phyloP scores from a whole-genome alignment of 2,888 invertebrate species.

The Megastigmus dorsalis region DNA sequence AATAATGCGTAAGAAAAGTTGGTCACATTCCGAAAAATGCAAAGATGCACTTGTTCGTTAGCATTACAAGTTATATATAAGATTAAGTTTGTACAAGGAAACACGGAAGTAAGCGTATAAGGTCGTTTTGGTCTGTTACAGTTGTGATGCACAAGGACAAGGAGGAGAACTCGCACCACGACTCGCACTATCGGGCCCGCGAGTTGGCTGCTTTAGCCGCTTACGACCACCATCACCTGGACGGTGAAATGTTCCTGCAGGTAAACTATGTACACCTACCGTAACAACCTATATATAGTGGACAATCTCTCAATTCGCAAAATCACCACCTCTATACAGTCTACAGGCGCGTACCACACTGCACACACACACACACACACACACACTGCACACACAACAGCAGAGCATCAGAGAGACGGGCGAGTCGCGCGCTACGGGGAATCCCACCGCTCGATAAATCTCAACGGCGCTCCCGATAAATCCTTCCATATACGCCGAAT shows the following conservation, averaged over 20 bases:
- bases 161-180: slow-evolving; percentile 85
- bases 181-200: slow-evolving; percentile 79
- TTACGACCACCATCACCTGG: slow-evolving; percentile 92
- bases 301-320: too few relatives aligned
- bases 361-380: not conserved
- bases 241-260: slow-evolving; percentile 97
- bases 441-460: slow-evolving; percentile 34
- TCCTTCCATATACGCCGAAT: slow-evolving; percentile 14
- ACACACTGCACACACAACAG: too few relatives aligned
- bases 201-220: slow-evolving; percentile 89
- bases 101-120: too few relatives aligned
- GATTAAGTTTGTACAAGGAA: too few relatives aligned
- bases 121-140: slow-evolving; percentile 79
- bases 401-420: not conserved
- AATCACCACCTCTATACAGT: too few relatives aligned
- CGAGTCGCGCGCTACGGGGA: too few relatives aligned
- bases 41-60: too few relatives aligned
- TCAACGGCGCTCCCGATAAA: slow-evolving; percentile 39
- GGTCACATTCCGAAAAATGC: too few relatives aligned
- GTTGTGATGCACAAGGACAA: slow-evolving; percentile 97
- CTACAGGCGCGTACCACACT: too few relatives aligned
- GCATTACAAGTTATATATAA: too few relatives aligned
- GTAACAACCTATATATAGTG: not conserved
- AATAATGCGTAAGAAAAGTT: too few relatives aligned
- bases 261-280: slow-evolving; percentile 74